Evolutionary conservation across 1,140 invertebrate genomes (phyloP).

Genomic region (Bombus cullumanus): DNA sequence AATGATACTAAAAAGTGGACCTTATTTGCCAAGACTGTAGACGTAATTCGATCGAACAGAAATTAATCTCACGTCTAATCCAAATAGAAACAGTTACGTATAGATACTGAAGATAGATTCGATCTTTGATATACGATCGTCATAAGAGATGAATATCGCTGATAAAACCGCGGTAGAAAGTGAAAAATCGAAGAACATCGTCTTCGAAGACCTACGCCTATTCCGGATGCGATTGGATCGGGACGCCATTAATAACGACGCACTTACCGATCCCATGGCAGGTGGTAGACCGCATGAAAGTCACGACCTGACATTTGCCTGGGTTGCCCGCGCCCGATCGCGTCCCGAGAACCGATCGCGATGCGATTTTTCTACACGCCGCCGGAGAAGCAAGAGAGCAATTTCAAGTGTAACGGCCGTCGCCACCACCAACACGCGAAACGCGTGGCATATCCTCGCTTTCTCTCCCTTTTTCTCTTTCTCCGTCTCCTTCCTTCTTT

Average conservation of each 20-base stretch:
- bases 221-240: slow-evolving; percentile 79
- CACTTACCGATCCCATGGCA: slow-evolving; percentile 79
- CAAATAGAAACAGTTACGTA: neutral
- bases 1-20: neutral
- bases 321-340: slow-evolving; percentile 69
- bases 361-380: slow-evolving; percentile 73
- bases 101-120: neutral
- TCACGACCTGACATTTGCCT: slow-evolving; percentile 80
- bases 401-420: slow-evolving; percentile 69
- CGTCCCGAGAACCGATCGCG: slow-evolving; percentile 73
- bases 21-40: neutral
- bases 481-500: slow-evolving; percentile 32
- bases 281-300: slow-evolving; percentile 80
- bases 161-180: slow-evolving; percentile 45
- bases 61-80: neutral
- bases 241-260: slow-evolving; percentile 80
- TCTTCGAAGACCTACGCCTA: slow-evolving; percentile 76
- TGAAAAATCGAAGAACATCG: slow-evolving; percentile 50
- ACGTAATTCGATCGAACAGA: neutral
- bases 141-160: slow-evolving; percentile 10
- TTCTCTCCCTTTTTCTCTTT: slow-evolving; percentile 45
- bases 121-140: neutral
- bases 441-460: slow-evolving; percentile 57
- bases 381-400: slow-evolving; percentile 55
- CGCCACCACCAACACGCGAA: slow-evolving; percentile 55